Percentiles rank a stretch among this genome's conserved stretches.
Conservation (phyloP, 1,140 invertebrate species). For the Drosophila lacteicornis region DNA sequence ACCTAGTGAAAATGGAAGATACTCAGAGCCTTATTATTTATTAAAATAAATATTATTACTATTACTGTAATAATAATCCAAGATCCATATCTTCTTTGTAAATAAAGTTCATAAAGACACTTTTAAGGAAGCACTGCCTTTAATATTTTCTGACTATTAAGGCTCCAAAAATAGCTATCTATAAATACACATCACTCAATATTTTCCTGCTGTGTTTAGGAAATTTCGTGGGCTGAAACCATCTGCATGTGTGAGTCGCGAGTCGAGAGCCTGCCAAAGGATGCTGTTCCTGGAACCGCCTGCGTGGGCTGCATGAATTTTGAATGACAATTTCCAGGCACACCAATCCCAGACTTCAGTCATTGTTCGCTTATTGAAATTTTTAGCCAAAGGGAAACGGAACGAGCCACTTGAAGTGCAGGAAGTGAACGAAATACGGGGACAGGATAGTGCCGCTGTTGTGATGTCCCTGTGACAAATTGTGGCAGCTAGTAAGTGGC, state of each 20-base stretch:
- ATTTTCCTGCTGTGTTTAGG: conserved; percentile 7
- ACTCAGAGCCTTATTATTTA: too few species aligned
- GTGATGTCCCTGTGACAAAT: conserved; percentile 56
- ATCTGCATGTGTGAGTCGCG: conserved; percentile 66
- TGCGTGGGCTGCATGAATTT: conserved; percentile 76
- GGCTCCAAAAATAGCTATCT: neutral
- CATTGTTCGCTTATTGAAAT: conserved; percentile 46
- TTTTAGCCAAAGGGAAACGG: conserved; percentile 48
- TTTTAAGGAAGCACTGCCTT: neutral
- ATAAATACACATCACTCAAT: conserved; percentile 18
- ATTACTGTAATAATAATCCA: too few species aligned
- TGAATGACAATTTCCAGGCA: conserved; percentile 68
- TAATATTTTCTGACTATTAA: neutral
- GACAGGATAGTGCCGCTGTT: conserved; percentile 37
- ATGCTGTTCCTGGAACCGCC: conserved; percentile 26
- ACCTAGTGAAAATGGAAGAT: too few species aligned
- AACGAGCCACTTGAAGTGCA: conserved; percentile 68
- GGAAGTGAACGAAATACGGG: conserved; percentile 56
- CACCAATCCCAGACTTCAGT: conserved; percentile 39
- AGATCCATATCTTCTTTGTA: too few species aligned
- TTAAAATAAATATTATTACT: neutral
- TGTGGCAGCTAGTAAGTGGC: conserved; percentile 47
- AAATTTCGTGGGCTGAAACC: conserved; percentile 44
- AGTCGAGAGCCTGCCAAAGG: conserved; percentile 31
- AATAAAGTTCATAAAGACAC: too few species aligned